Evolutionary conservation across 2,888 invertebrate species (phyloP), one percentile per base, ranked within the genome.

Genomic region (Cepaea hortensis): DNA sequence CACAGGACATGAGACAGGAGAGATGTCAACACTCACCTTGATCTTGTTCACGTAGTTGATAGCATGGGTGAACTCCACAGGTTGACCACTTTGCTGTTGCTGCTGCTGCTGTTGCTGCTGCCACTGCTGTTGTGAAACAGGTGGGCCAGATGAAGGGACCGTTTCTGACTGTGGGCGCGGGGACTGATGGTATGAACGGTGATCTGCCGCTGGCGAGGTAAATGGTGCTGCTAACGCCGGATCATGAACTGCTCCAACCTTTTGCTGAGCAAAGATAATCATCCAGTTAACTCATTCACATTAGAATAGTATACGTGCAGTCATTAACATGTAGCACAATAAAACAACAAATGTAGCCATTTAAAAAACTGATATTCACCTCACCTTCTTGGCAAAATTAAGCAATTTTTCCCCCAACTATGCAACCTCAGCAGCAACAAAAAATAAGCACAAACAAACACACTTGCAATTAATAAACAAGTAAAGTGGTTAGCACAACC

Each of bases 21-120:
- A n/a, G 46, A 55, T 50, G 35, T 94, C 94, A 3, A 20, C 23
- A 7, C 6, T 73, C 93, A 97, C 97, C 96, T 99, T 99, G 89
- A 99, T 99, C 95, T 99, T 99, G 95, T 99, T 99, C 89, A 99
- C 99, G 94, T 99, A 99, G 94, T 98, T 98, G 91, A 99, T 99
- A 89, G 99, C 99, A 95, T 99, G 99, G 95, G 99, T 99, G 95
- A 99, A 99, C 95, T 99, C 98, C 46, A 99, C 99, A 0, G 98
- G 99, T 94, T 98, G 94, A 79, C 87, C 85, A 35, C 81, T 75
- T 68, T 77, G 87, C 35, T 87, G 87, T n/a, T 70, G 55, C 55
- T 55, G 55, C 55, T 55, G 87, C 81, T n/a, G 89, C 35, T 87
- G 87, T n/a, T 70, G 55, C 55, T 55, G 55, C n/a, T n/a, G n/a